Evolutionary conservation across 2,888 invertebrate genomes (phyloP), one percentile per base, ranked within the genome.

Genomic region (Patella depressa): DNA sequence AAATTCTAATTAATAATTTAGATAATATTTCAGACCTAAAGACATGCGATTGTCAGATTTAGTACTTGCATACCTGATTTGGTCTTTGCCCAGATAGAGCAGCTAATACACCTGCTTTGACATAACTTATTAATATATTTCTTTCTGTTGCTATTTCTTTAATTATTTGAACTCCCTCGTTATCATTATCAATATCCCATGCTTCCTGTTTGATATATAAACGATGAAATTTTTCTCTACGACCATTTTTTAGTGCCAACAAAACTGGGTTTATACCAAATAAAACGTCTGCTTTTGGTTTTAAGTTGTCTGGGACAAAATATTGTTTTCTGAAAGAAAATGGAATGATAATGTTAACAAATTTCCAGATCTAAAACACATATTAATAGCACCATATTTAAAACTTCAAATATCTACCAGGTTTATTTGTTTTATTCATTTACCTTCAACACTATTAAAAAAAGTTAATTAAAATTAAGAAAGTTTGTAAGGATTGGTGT

Each of bases 221-320:
- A 73, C 75, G 78, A 79, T 85, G 79, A 69, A 85, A 75, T n/a
- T 65, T 76, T 29, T 81, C 69, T 74, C 89, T 81, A 57, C 81
- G 83, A 54, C 74, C 75, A 3, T 81, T 78, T 19, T 79, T 45
- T 3, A 89, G 73, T 5, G 89, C 88, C 59, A 88, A 76, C 17
- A 80, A 72, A 0, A 87, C 84, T 29, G 89, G 88, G 78, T 88
- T 86, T 53, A 86, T 77, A 4, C 89, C 89, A 82, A 85, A 88
- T 73, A 89, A 29, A 14, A 87, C 72, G 59, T 89, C 88, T 24
- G 87, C 88, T 11, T 79, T 54, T 70, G 54, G 77, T 71, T 55
- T 77, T 70, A 57, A 73, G 71, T 57, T 73, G 54, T 54, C 70
- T 57, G 19, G 77, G 45, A 65, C 65, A 65, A 24, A 14, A 65